Conservation (phyloP, 2,113 vertebrate species). For the Leiothrix lutea region DNA sequence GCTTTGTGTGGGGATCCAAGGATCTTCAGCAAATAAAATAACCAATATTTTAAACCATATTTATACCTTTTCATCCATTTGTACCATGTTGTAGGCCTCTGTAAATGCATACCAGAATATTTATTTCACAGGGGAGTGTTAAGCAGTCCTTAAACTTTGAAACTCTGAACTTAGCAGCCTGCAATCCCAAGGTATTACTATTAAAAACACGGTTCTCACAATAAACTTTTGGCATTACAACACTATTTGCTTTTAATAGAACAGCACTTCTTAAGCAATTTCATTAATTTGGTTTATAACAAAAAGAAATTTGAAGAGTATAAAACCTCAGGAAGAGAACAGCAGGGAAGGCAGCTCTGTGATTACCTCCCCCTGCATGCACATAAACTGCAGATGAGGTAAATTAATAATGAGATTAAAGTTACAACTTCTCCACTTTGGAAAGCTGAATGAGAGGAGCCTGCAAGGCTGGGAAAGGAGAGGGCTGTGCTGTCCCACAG, state of each 20-base stretch:
- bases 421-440: not conserved
- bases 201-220: not conserved
- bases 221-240: not conserved
- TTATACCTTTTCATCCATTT: not conserved
- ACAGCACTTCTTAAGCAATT: conserved; percentile 48
- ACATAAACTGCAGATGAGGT: not conserved
- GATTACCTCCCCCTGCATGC: conserved; percentile 39
- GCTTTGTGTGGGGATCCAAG: not conserved
- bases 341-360: conserved; percentile 42
- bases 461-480: not conserved
- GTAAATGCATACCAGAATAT: not conserved
- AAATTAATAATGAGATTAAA: not conserved
- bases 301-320: conserved; percentile 36
- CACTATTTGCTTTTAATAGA: conserved; percentile 18
- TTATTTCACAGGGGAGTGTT: not conserved
- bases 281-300: conserved; percentile 38
- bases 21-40: not conserved
- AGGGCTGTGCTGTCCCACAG: not conserved
- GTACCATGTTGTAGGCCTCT: not conserved
- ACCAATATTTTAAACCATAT: not conserved
- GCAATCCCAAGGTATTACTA: not conserved
- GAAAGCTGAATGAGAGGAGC: not conserved
- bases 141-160: not conserved
- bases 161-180: not conserved
- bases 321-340: conserved; percentile 24